Base-by-base conservation (phyloP, 2,888 invertebrate genomes). In the Eristalis tenax region DNA sequence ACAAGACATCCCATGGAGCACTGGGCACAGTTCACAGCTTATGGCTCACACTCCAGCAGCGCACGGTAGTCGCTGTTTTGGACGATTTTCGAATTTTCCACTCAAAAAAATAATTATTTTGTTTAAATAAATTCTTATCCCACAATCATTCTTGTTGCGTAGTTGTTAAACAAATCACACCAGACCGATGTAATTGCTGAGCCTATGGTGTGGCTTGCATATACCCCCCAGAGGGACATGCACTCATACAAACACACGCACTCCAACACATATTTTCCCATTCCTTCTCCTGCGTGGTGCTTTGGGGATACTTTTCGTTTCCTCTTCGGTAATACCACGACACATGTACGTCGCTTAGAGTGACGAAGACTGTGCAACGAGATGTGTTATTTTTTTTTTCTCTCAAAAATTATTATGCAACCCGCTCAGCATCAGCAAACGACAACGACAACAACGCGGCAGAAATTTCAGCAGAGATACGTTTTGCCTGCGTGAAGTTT, bases 401-500 rank as follows among this genome's bases (percentile, higher is more conserved):
- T 26, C 26, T 5, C 4, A 4, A 65, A 65, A 66, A 68, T 75
- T 75, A 63, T 87, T 87, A 87, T 83, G 87, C 68, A 87, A 87
- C 76, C 10, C 66, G 61, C 50, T 50, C 50, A 57, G 64, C 66
- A 26, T 38, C 38, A 57, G 64, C 66, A 23, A 75, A 65, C 35
- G 70, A n/a, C 61, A 32, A 32, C 2, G 70, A 70, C 26, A 50
- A 66, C 40, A 73, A 40, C 38, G 15, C 38, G 50, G 63, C 28
- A 70, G n/a, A 50, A 18, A 43, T n/a, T 18, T 50, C 50, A 50
- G 50, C 50, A 50, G 50, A 71, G 32, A 65, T 78, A 78, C 64
- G 61, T n/a, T 74, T 69, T 75, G 66, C 40, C 75, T 87, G 87
- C 83, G 83, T 87, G 83, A 83, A 87, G 79, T 87, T 61, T 87